Percentiles rank a stretch among this genome's conserved stretches.
Evolutionary conservation across 2,797 vertebrate species (phyloP).

Genomic region (Falco peregrinus): DNA sequence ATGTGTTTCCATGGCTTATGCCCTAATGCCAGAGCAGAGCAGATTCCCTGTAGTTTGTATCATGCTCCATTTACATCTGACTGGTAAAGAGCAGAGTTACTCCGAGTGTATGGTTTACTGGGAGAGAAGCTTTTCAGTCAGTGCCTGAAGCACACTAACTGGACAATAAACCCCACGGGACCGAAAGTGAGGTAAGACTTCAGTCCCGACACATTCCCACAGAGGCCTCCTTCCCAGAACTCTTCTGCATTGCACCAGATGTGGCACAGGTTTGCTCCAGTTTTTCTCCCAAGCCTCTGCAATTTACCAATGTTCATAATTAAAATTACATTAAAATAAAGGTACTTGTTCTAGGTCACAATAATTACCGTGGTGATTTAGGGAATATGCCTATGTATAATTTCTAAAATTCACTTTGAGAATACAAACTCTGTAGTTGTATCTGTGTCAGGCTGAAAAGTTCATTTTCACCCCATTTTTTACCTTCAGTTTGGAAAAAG

Average conservation of each 20-base stretch:
- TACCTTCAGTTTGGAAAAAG: not conserved
- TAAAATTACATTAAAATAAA: conserved; percentile 23
- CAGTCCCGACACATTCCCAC: not conserved
- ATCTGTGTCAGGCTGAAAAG: conserved; percentile 33
- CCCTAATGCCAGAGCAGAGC: not conserved
- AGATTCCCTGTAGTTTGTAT: not conserved
- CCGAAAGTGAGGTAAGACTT: not conserved
- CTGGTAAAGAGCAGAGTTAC: not conserved
- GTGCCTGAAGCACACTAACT: not conserved
- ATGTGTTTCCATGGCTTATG: not conserved
- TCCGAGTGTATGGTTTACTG: not conserved
- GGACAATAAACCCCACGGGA: not conserved
- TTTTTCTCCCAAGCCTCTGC: conserved; percentile 1
- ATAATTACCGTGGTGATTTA: conserved; percentile 52
- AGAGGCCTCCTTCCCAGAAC: not conserved
- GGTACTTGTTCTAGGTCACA: conserved; percentile 50
- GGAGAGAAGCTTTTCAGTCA: not conserved
- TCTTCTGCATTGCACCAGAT: not conserved
- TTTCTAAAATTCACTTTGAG: not conserved
- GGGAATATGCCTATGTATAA: conserved; percentile 44
- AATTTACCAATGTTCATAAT: not conserved
- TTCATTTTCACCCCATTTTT: not conserved
- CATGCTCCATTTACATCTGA: not conserved
- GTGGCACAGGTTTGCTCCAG: not conserved
- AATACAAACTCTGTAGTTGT: not conserved